These are phyloP conservation scores for Trichonephila clavipes DNA, from an alignment of 1,140 invertebrate genomes.

Conservation along the genomic window DNA sequence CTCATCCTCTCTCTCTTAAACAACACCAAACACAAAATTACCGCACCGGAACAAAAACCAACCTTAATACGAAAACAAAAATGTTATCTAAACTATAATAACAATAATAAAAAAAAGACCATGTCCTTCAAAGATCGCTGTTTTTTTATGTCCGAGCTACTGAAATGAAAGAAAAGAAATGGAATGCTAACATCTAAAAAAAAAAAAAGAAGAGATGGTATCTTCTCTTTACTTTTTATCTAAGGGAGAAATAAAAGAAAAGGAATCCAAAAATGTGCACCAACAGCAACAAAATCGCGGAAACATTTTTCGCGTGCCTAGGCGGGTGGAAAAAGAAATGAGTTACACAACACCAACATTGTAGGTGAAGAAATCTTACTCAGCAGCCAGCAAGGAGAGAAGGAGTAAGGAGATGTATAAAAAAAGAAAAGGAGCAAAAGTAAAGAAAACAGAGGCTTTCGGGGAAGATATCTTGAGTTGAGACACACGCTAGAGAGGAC, in stretches of 20 bases:
- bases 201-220: neutral
- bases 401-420: neutral
- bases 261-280: neutral
- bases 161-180: neutral
- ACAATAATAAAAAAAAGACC: neutral
- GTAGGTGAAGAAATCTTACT: slow-evolving; percentile 50
- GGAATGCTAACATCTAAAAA: neutral
- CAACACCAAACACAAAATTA: neutral
- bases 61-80: neutral
- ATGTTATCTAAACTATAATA: neutral
- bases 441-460: neutral
- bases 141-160: neutral
- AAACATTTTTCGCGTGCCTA: slow-evolving; percentile 48
- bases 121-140: neutral
- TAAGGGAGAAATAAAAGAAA: neutral
- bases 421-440: neutral
- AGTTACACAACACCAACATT: slow-evolving; percentile 55
- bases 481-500: slow-evolving; percentile 16
- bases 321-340: slow-evolving; percentile 41
- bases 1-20: neutral
- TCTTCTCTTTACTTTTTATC: slow-evolving; percentile 20
- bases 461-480: slow-evolving; percentile 26
- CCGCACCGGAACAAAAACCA: neutral
- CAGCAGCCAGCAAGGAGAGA: neutral
- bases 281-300: slow-evolving; percentile 46